A percentile compares a stretch with the other conserved stretches of the same genome.
phyloP scores from a whole-genome alignment of 2,888 invertebrate genomes.

The Eupithecia insigniata region DNA sequence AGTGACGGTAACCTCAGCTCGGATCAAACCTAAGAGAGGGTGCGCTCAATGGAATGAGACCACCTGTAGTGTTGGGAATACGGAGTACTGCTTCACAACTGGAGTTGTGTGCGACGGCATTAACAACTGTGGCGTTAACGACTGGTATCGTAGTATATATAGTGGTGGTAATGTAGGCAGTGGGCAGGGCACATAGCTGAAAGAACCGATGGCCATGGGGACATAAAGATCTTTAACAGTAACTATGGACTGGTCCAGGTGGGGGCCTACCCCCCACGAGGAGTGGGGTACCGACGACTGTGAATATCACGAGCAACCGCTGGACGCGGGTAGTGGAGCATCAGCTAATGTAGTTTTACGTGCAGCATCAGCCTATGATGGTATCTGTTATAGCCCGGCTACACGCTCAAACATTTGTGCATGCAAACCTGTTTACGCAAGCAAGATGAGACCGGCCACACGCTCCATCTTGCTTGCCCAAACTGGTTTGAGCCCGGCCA shows the following conservation, averaged over 20 bases:
- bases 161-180: not conserved
- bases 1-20: conserved; percentile 68
- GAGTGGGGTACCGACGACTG: not conserved
- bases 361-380: too few relatives aligned
- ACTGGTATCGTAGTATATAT: conserved; percentile 58
- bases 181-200: not conserved
- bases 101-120: conserved; percentile 78
- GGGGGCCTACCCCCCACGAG: not conserved
- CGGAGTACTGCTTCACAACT: conserved; percentile 68
- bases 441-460: too few relatives aligned
- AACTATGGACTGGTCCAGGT: too few relatives aligned
- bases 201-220: too few relatives aligned
- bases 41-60: conserved; percentile 60
- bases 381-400: too few relatives aligned
- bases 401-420: too few relatives aligned
- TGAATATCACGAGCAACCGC: not conserved
- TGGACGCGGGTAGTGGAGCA: not conserved
- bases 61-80: conserved; percentile 42
- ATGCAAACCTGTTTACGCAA: too few relatives aligned
- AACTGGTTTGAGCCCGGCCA: too few relatives aligned
- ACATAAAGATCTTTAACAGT: too few relatives aligned
- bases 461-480: too few relatives aligned
- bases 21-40: conserved; percentile 44
- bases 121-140: conserved; percentile 72
- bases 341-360: not conserved